phyloP scores from a whole-genome alignment of 2,888 invertebrate species.

The Eilema griseolum region DNA sequence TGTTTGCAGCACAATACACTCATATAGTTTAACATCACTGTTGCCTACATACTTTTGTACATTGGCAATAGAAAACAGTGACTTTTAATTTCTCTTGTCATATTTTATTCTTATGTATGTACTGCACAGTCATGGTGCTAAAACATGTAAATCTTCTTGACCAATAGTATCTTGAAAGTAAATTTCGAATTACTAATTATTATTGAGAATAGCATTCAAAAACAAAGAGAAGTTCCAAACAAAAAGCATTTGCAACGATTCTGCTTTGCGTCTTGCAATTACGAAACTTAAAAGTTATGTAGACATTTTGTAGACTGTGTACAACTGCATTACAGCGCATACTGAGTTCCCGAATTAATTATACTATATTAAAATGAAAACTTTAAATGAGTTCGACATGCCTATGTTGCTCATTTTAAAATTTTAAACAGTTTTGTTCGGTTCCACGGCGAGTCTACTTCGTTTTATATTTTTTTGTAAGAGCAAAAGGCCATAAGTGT shows the following conservation, averaged over 20 bases:
- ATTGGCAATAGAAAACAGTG: neutral
- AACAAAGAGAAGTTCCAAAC: neutral
- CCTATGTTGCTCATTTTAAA: slow-evolving; percentile 45
- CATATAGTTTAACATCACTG: neutral
- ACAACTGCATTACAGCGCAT: slow-evolving; percentile 50
- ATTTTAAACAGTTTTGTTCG: slow-evolving; percentile 34
- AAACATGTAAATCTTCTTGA: slow-evolving; percentile 1
- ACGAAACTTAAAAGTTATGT: slow-evolving; percentile 23
- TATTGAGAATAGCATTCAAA: neutral
- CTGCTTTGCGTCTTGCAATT: slow-evolving; percentile 3
- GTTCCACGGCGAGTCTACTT: no score
- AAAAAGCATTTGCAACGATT: neutral
- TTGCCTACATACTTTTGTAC: neutral
- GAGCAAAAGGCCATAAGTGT: no score
- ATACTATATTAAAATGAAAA: slow-evolving; percentile 62
- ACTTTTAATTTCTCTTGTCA: neutral
- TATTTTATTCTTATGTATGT: neutral
- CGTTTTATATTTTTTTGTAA: no score
- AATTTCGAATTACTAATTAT: neutral
- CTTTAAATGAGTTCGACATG: slow-evolving; percentile 57
- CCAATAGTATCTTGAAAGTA: neutral
- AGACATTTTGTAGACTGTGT: slow-evolving; percentile 35
- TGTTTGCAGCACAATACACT: neutral
- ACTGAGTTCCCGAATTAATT: slow-evolving; percentile 64
- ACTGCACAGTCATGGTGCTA: neutral